A percentile compares a stretch with the other conserved stretches of the same genome.
These are phyloP conservation scores for Buceros bicornis DNA, from an alignment of 2,797 vertebrate genomes.

Conservation along the genomic window DNA sequence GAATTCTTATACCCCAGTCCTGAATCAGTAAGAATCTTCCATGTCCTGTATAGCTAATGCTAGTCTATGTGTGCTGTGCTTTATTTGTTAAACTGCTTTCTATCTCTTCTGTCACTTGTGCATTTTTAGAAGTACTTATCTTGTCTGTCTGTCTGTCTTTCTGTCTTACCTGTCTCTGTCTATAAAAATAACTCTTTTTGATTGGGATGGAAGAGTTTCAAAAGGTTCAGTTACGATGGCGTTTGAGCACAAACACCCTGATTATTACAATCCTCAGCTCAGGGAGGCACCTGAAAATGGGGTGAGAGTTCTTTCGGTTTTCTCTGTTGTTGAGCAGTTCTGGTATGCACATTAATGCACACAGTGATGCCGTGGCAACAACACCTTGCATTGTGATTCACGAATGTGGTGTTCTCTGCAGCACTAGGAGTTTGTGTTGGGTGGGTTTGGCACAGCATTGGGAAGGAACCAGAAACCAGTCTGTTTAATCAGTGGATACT, in stretches of 20 bases:
- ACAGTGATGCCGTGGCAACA: background rate
- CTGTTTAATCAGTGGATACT: background rate
- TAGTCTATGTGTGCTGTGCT: background rate
- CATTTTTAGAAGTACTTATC: constrained; percentile 62
- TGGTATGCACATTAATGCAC: background rate
- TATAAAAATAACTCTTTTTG: constrained; percentile 81
- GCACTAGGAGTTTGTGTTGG: background rate
- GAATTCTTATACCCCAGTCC: constrained; percentile 94
- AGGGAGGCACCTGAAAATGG: constrained; percentile 65
- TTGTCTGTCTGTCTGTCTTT: constrained; percentile 76
- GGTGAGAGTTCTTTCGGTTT: constrained; percentile 71
- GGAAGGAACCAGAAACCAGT: background rate
- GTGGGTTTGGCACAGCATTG: background rate
- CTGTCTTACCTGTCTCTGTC: constrained; percentile 82
- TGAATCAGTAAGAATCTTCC: constrained; percentile 92
- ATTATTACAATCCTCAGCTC: constrained; percentile 66
- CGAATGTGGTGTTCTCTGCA: background rate
- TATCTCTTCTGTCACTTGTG: constrained; percentile 73
- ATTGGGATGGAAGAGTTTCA: constrained; percentile 74
- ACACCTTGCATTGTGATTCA: background rate
- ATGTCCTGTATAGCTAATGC: background rate
- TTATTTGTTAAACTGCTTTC: constrained; percentile 73
- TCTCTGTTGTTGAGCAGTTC: constrained; percentile 37
- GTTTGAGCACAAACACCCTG: constrained; percentile 52
- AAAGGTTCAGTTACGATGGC: constrained; percentile 62